Conservation (phyloP, 1,140 invertebrate species). For the Megalopta genalis region DNA sequence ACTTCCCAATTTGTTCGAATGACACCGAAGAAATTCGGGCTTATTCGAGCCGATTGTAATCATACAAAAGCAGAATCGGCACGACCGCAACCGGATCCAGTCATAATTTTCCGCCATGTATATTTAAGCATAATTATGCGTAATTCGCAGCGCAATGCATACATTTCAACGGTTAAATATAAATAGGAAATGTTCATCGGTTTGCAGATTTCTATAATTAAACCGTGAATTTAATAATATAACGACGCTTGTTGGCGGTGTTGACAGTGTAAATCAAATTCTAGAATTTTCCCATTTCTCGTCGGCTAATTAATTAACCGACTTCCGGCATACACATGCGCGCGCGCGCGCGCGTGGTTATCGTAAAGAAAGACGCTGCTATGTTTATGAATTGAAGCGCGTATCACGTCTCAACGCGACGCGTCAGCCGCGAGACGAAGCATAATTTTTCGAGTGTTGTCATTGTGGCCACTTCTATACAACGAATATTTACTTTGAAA, state of each 20-base stretch:
- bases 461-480: background rate
- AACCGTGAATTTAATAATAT: background rate
- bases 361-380: background rate
- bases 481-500: conserved; percentile 17
- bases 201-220: background rate
- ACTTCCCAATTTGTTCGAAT: no score
- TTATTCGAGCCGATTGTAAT: no score
- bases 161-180: background rate
- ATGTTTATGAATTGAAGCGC: background rate
- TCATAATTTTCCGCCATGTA: background rate
- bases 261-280: background rate
- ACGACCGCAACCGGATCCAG: no score
- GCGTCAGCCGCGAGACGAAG: background rate
- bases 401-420: no score
- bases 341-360: background rate
- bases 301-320: background rate
- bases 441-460: background rate
- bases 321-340: background rate
- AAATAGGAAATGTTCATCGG: background rate
- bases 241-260: background rate
- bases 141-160: no score
- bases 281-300: background rate
- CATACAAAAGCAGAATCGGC: no score
- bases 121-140: background rate
- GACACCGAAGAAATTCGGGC: no score